A percentile compares a stretch with the other conserved stretches of the same genome.
Conservation (phyloP, 2,113 vertebrate genomes). For the Calonectris borealis region DNA sequence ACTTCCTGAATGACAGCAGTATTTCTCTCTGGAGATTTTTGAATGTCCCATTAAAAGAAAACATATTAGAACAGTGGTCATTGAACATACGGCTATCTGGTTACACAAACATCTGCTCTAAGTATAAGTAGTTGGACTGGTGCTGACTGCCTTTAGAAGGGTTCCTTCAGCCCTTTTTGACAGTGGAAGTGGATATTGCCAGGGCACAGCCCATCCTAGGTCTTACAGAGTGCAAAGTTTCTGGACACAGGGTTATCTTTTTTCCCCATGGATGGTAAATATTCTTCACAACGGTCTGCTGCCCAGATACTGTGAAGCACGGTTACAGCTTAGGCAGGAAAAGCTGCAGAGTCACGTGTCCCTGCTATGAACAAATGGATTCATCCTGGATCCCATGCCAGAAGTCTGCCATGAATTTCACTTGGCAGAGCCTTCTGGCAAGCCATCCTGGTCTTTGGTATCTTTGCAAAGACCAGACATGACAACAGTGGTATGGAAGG, state of each 20-base stretch:
- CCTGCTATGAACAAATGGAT: not conserved
- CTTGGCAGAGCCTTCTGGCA: not conserved
- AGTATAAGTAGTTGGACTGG: not conserved
- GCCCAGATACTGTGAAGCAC: accelerated
- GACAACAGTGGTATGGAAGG: not conserved
- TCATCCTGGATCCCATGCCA: not conserved
- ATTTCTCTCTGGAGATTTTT: not conserved
- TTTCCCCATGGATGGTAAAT: not conserved
- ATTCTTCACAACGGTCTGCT: not conserved
- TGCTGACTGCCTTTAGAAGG: not conserved
- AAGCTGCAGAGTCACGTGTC: not conserved
- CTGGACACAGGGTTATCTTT: not conserved
- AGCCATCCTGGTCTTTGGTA: not conserved
- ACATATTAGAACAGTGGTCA: not conserved
- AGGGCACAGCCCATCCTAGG: not conserved
- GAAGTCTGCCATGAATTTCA: not conserved
- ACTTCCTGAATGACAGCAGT: not conserved
- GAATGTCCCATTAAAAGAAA: not conserved
- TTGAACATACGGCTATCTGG: not conserved
- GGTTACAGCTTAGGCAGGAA: not conserved
- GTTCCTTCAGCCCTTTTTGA: not conserved
- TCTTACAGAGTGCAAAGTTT: not conserved
- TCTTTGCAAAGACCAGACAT: not conserved
- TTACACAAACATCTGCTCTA: not conserved
- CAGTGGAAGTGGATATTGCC: not conserved